Evolutionary conservation across 1,140 invertebrate species (phyloP).

Genomic region (Drosophila arizonae): DNA sequence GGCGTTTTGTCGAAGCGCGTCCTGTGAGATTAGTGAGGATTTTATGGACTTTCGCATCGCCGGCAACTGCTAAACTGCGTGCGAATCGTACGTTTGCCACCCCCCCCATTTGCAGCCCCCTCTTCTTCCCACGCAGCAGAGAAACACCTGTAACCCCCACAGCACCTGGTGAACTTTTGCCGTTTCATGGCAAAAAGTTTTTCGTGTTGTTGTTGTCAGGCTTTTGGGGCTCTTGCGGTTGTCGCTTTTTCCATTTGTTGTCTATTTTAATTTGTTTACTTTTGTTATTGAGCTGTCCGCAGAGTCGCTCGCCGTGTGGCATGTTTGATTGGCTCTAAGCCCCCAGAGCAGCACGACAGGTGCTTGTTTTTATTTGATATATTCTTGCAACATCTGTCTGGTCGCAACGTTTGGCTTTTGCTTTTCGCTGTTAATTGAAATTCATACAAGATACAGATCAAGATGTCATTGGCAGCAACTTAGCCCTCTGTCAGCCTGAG

Average conservation of each 20-base stretch:
- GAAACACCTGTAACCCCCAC: constrained; percentile 2
- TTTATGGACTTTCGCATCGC: constrained; percentile 76
- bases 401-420: constrained; percentile 60
- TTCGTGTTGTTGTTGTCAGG: constrained; percentile 51
- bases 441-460: constrained; percentile 72
- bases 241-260: constrained; percentile 58
- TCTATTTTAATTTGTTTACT: constrained; percentile 82
- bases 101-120: background rate
- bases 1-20: constrained; percentile 74
- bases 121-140: background rate
- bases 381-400: constrained; percentile 39
- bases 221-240: constrained; percentile 46
- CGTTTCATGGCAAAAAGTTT: constrained; percentile 75
- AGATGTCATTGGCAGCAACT: constrained; percentile 56
- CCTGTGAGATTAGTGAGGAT: constrained; percentile 75
- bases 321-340: constrained; percentile 74
- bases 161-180: constrained; percentile 71
- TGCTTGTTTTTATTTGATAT: constrained; percentile 55
- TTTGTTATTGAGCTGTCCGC: constrained; percentile 76
- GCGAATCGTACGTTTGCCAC: constrained; percentile 38
- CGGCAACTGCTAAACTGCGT: constrained; percentile 61
- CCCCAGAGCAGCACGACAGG: constrained; percentile 48
- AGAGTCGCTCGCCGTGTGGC: constrained; percentile 31
- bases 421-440: constrained; percentile 69
- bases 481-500: constrained; percentile 7